Percentiles rank a stretch among this genome's conserved stretches.
These are phyloP conservation scores for Smithornis capensis DNA, from an alignment of 2,113 vertebrate genomes.

Conservation along the genomic window DNA sequence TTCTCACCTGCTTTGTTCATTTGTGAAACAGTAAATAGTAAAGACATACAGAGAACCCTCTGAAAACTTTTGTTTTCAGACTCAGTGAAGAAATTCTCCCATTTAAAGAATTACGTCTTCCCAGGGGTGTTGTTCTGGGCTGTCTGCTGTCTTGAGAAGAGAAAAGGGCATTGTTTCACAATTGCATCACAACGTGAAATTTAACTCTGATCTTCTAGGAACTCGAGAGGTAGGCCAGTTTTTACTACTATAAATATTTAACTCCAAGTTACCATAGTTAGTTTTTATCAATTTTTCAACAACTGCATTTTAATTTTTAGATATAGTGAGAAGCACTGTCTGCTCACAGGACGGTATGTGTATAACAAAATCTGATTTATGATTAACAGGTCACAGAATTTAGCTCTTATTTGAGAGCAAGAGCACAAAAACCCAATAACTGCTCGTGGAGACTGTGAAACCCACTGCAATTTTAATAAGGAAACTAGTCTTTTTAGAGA, in stretches of 20 bases:
- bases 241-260: conserved; percentile 3
- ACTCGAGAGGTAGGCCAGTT: not conserved
- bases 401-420: not conserved
- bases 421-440: not conserved
- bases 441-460: conserved; percentile 19
- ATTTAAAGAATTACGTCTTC: not conserved
- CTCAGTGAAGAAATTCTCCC: not conserved
- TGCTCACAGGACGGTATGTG: not conserved
- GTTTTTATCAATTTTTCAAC: not conserved
- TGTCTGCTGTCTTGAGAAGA: conserved; percentile 4
- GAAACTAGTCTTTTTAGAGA: not conserved
- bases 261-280: not conserved
- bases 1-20: not conserved
- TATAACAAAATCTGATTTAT: not conserved
- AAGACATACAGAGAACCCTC: not conserved
- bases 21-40: not conserved
- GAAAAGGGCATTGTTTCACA: conserved; percentile 1
- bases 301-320: not conserved
- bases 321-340: not conserved
- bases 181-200: not conserved
- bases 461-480: not conserved
- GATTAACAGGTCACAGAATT: not conserved
- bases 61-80: not conserved
- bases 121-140: not conserved
- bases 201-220: conserved; percentile 45